Evolutionary conservation across 2,888 invertebrate species (phyloP), one percentile per base, ranked within the genome.

Genomic region (Drosophila borborema): DNA sequence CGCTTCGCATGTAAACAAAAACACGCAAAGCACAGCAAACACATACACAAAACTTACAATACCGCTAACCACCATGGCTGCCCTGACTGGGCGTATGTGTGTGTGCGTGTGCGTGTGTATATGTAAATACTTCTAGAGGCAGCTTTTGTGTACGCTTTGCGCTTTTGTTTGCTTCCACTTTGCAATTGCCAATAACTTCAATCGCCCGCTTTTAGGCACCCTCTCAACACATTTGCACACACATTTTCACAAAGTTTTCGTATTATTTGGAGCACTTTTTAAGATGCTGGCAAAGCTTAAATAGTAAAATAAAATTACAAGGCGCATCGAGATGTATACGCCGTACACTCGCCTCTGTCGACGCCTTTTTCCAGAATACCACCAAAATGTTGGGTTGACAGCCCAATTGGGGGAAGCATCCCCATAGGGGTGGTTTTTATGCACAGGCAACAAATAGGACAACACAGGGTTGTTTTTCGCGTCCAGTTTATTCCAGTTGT

Each of bases 301-400:
- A 18, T 45, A 41, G 45, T 46, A 23, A 3, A 48, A 61, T 73
- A 74, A 41, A 66, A 38, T 58, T 31, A 38, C 31, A 14, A 40
- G 34, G 62, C 62, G 41, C 64, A 65, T 63, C 45, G 61, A 80
- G 23, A 64, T 59, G 55, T 63, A 38, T 67, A 63, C 66, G 56
- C 64, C 41, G 55, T 41, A 66, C 64, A 58, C 69, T 74, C 68
- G 68, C 45, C 70, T 69, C 75, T 78, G 88, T 80, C 80, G 91
- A 90, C 91, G 90, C 90, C 90, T 90, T 91, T 90, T 81, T 78
- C 51, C 79, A 75, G 75, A 81, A 81, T 85, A 77, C 77, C 74
- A 81, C 89, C 83, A 74, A 74, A 74, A 34, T 12, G 69, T 77
- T 82, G 68, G 51, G 74, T 74, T 86, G 66, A 70, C 72, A 79